Conservation (phyloP, 2,113 vertebrate species). For the Uria aalge region DNA sequence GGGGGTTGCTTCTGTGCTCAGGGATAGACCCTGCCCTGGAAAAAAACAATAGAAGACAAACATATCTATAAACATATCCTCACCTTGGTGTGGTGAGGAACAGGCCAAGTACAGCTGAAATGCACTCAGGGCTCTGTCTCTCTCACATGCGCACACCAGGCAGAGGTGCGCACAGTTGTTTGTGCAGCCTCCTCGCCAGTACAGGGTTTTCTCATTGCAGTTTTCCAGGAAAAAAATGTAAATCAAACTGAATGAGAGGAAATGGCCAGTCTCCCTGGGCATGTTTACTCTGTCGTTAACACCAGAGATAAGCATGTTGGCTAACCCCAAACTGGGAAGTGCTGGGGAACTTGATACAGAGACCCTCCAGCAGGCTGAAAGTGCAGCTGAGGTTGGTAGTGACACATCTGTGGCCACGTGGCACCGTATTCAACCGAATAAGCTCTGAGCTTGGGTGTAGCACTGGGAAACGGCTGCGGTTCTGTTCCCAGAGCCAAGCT, state of each 20-base stretch:
- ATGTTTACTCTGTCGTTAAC: neutral
- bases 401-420: fast-evolving
- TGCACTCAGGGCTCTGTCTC: neutral
- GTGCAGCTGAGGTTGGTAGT: neutral
- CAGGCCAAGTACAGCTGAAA: constrained; percentile 12
- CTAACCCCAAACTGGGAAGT: neutral
- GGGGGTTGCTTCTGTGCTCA: neutral
- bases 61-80: neutral
- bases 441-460: neutral
- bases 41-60: neutral
- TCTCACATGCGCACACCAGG: fast-evolving
- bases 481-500: neutral
- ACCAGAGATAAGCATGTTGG: constrained; percentile 18
- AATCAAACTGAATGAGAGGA: constrained; percentile 41
- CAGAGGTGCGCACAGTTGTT: neutral
- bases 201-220: neutral
- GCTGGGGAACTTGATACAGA: neutral
- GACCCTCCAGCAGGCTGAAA: neutral
- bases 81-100: constrained; percentile 9
- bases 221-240: constrained; percentile 13
- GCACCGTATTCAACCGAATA: neutral
- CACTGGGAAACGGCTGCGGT: neutral
- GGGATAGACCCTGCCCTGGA: neutral
- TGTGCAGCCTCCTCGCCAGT: fast-evolving
- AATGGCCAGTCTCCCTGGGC: neutral